A percentile compares a stretch with the other conserved stretches of the same genome.
phyloP scores from a whole-genome alignment of 2,113 vertebrate genomes.

The Salvelinus sp. region DNA sequence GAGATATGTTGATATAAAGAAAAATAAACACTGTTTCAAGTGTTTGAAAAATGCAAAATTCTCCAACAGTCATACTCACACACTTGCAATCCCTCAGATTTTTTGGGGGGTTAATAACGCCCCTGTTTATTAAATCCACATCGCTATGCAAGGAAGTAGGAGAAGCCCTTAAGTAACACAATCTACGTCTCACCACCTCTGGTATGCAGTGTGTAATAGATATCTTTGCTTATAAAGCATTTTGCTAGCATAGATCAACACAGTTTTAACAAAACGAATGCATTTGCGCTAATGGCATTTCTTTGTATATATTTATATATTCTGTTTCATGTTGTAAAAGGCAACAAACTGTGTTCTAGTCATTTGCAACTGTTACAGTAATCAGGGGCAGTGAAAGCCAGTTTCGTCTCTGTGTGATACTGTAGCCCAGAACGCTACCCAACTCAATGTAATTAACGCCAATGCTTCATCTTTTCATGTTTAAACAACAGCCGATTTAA shows the following conservation, averaged over 20 bases:
- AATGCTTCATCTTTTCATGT: constrained; percentile 65
- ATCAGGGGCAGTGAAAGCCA: background rate
- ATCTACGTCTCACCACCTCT: background rate
- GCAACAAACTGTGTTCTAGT: background rate
- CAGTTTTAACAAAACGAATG: constrained; percentile 13
- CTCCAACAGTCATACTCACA: too few species aligned
- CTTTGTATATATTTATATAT: background rate
- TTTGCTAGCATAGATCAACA: constrained; percentile 34
- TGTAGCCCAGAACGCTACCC: constrained; percentile 8
- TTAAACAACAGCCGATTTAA: constrained; percentile 63
- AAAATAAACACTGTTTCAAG: too few species aligned
- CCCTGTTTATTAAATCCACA: constrained; percentile 44
- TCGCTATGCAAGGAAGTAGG: constrained; percentile 24
- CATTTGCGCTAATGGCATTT: background rate
- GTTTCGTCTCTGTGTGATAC: constrained; percentile 9
- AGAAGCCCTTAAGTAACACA: constrained; percentile 18
- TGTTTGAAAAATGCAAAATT: too few species aligned
- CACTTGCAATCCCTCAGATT: too few species aligned
- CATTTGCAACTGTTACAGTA: constrained; percentile 31
- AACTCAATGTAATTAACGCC: constrained; percentile 59
- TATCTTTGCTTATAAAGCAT: background rate
- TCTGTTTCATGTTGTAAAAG: background rate
- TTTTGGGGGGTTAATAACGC: too few species aligned
- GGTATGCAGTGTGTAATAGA: too few species aligned
- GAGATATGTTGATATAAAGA: too few species aligned